These are phyloP conservation scores for Electrophaes corylata DNA, from an alignment of 2,888 invertebrate genomes.

Conservation along the genomic window DNA sequence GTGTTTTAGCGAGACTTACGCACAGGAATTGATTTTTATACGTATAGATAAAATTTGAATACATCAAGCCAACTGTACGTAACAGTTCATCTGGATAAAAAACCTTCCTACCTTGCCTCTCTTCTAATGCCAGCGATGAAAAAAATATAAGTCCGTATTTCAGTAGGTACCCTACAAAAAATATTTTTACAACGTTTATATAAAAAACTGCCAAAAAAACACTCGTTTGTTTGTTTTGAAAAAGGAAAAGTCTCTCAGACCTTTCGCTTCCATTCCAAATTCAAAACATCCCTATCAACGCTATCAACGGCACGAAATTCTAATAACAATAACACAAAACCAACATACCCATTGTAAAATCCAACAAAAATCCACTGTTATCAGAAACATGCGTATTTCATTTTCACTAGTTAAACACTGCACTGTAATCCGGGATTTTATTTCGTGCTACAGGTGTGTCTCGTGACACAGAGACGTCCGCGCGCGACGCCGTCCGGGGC, in stretches of 20 bases:
- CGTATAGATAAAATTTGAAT: too few relatives aligned
- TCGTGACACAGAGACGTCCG: conserved; percentile 9
- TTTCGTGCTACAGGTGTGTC: conserved; percentile 23
- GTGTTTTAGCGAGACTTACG: too few relatives aligned
- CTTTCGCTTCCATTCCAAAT: not conserved
- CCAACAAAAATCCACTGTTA: conserved; percentile 16
- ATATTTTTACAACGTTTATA: not conserved
- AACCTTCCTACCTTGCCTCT: not conserved
- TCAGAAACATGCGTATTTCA: conserved; percentile 3
- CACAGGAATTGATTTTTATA: too few relatives aligned
- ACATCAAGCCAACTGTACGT: not conserved
- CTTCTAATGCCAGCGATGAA: not conserved
- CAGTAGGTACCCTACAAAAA: too few relatives aligned
- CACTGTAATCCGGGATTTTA: conserved; percentile 35
- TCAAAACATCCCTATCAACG: conserved; percentile 2
- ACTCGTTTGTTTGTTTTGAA: not conserved
- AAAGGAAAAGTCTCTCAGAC: not conserved
- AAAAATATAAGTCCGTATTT: not conserved
- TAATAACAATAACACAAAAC: not conserved
- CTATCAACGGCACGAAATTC: not conserved
- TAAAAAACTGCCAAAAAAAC: not conserved
- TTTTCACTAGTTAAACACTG: conserved; percentile 7
- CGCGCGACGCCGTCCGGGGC: conserved; percentile 21
- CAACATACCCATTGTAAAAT: conserved; percentile 13
- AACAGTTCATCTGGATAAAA: not conserved